phyloP scores from a whole-genome alignment of 1,140 invertebrate genomes.

The Sweltsa coloradensis region DNA sequence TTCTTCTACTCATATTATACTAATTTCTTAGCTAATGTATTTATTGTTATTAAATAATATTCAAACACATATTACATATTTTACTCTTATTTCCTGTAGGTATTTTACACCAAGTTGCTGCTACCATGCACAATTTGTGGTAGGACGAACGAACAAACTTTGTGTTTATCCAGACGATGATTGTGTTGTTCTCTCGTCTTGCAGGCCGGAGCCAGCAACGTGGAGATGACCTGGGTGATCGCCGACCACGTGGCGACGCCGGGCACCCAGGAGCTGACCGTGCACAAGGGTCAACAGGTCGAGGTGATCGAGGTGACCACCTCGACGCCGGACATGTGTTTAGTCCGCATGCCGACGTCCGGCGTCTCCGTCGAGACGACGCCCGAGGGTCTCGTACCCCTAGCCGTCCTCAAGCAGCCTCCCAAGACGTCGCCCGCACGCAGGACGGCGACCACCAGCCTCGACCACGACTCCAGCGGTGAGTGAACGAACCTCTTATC shows the following conservation, averaged over 20 bases:
- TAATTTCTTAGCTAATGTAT: no score
- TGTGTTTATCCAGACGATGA: no score
- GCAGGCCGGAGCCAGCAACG: conserved; percentile 44
- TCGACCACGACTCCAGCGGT: no score
- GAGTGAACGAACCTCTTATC: no score
- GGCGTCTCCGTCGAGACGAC: conserved; percentile 42
- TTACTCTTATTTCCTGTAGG: no score
- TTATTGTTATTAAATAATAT: no score
- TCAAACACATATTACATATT: no score
- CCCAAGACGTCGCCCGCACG: conserved; percentile 24
- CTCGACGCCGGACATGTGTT: conserved; percentile 44
- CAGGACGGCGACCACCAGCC: not conserved
- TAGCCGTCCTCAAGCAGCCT: conserved; percentile 69
- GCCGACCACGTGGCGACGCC: conserved; percentile 60
- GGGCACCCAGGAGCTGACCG: conserved; percentile 57
- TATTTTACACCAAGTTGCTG: no score
- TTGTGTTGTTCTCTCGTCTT: conserved; percentile 15
- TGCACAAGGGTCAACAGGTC: conserved; percentile 80
- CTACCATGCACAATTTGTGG: no score
- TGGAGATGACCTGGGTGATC: conserved; percentile 79
- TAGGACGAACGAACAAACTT: no score
- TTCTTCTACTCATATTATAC: no score
- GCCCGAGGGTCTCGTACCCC: conserved; percentile 71
- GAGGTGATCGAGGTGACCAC: conserved; percentile 68
- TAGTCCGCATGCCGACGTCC: conserved; percentile 41